Conservation (phyloP, 2,888 invertebrate species). For the Acanthopleura granulata region DNA sequence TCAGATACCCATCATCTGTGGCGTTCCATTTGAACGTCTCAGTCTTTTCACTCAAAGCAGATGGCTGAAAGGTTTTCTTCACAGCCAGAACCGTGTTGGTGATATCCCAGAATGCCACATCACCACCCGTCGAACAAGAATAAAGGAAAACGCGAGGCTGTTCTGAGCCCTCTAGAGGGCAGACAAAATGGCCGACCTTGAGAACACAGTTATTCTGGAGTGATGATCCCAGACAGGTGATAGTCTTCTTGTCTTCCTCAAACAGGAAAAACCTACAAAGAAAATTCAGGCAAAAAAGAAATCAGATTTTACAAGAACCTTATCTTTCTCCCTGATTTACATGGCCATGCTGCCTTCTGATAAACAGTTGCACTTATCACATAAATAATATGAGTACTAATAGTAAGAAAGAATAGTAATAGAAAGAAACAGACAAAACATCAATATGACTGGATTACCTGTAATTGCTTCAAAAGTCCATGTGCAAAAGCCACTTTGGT, state of each 20-base stretch:
- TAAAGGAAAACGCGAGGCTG: not conserved
- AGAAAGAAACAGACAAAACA: no score
- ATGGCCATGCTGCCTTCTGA: no score
- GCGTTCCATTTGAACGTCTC: not conserved
- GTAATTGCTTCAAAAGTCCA: no score
- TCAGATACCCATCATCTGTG: not conserved
- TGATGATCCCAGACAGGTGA: slow-evolving; percentile 52
- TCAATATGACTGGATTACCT: no score
- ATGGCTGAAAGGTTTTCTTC: not conserved
- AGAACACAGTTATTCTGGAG: slow-evolving; percentile 78
- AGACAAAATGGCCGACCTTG: slow-evolving; percentile 72
- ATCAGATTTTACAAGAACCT: no score
- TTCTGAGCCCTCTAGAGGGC: no score
- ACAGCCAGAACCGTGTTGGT: not conserved
- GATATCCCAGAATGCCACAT: slow-evolving; percentile 18
- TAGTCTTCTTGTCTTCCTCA: slow-evolving; percentile 11
- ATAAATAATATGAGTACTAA: no score
- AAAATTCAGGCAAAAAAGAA: not conserved
- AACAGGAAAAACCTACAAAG: not conserved
- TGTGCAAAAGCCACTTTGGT: no score
- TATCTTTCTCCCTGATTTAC: no score
- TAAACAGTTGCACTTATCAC: no score
- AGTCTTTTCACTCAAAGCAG: not conserved
- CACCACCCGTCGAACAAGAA: slow-evolving; percentile 16
- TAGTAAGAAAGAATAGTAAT: no score